These are phyloP conservation scores for Aurelia sp. DNA, from an alignment of 30 jellyfish, hydroid and myxozoan genomes.

Conservation along the genomic window DNA sequence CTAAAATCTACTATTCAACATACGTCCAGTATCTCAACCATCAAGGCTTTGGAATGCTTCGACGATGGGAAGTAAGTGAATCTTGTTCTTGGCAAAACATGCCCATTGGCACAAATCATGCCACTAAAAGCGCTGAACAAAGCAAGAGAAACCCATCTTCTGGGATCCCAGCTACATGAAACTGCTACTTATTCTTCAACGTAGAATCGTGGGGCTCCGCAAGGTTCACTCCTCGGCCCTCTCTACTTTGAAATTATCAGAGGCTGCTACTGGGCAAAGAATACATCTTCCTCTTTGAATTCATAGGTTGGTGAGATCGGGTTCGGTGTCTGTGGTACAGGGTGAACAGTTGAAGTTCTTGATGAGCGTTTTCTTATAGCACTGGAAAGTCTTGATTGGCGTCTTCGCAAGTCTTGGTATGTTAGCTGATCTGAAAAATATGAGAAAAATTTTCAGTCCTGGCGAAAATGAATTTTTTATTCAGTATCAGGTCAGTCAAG, in stretches of 20 bases:
- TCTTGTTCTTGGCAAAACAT: too few species aligned
- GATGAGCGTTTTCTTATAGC: slow-evolving; percentile 44
- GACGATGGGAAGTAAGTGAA: too few species aligned
- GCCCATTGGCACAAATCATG: too few species aligned
- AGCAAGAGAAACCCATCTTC: too few species aligned
- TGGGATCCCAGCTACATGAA: too few species aligned
- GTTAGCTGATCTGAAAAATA: slow-evolving; percentile 3
- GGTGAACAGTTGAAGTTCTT: slow-evolving; percentile 35
- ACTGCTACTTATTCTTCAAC: too few species aligned
- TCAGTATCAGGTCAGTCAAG: neutral
- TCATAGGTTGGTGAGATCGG: slow-evolving; percentile 28
- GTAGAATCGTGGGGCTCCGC: neutral
- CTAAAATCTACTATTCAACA: too few species aligned
- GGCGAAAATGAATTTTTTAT: neutral
- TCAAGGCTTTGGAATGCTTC: too few species aligned
- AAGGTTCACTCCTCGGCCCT: neutral
- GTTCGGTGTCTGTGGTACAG: slow-evolving; percentile 49
- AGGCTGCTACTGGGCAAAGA: slow-evolving; percentile 12
- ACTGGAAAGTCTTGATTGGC: slow-evolving; percentile 30
- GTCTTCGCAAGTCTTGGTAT: slow-evolving; percentile 32
- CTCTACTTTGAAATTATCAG: neutral
- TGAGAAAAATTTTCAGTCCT: neutral
- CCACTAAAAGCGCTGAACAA: too few species aligned
- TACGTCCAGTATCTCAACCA: too few species aligned
- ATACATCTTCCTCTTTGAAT: slow-evolving; percentile 44